These are phyloP conservation scores for Sesamia inferens DNA, from an alignment of 2,888 invertebrate genomes.

Conservation along the genomic window DNA sequence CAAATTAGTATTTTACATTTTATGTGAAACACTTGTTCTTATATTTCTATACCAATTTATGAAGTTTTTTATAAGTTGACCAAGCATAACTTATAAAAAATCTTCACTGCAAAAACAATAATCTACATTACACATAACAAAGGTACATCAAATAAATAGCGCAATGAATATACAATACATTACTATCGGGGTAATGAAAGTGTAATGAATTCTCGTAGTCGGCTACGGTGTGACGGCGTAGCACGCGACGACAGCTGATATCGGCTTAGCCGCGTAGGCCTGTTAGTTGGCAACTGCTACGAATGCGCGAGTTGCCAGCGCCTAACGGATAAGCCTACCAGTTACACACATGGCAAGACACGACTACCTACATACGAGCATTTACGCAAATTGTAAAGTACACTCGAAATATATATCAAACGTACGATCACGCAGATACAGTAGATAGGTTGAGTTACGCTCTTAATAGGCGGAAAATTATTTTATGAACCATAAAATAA, in stretches of 20 bases:
- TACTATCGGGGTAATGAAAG: constrained; percentile 59
- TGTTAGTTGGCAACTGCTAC: constrained; percentile 84
- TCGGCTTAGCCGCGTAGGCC: constrained; percentile 83
- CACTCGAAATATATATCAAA: constrained; percentile 15
- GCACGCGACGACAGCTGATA: constrained; percentile 73
- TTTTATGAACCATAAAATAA: constrained; percentile 61
- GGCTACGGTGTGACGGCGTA: constrained; percentile 77
- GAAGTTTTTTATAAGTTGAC: constrained; percentile 6
- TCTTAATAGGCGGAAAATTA: constrained; percentile 61
- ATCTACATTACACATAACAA: constrained; percentile 10
- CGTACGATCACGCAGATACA: constrained; percentile 24
- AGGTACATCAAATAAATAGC: constrained; percentile 31
- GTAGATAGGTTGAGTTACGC: constrained; percentile 42
- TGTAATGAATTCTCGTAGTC: constrained; percentile 66
- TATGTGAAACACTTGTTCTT: not conserved
- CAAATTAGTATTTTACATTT: not conserved
- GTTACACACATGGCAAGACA: constrained; percentile 72
- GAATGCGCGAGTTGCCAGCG: constrained; percentile 85
- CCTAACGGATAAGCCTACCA: constrained; percentile 73
- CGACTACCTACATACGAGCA: constrained; percentile 14
- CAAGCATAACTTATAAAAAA: too few relatives aligned
- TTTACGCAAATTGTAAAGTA: constrained; percentile 41
- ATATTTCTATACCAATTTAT: not conserved
- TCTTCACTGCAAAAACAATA: constrained; percentile 7
- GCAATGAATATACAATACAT: constrained; percentile 43